Evolutionary conservation across 2,113 vertebrate species (phyloP).

Genomic region (Chaetops frenatus): DNA sequence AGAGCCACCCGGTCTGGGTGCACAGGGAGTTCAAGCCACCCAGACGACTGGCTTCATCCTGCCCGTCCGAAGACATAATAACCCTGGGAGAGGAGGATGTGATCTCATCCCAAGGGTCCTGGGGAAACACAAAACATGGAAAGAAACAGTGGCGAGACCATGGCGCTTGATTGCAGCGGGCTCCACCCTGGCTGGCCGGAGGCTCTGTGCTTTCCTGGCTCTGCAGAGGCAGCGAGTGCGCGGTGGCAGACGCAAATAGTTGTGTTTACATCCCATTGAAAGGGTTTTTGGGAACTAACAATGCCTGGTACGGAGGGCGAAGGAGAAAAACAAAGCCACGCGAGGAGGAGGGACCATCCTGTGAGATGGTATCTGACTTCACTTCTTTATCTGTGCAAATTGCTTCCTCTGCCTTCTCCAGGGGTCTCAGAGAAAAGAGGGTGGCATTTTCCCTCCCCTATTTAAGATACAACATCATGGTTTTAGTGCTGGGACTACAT

Average conservation of each 20-base stretch:
- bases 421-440: neutral
- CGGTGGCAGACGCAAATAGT: neutral
- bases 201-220: constrained; percentile 1
- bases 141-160: constrained; percentile 4
- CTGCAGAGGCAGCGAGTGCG: neutral
- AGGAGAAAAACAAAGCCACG: constrained; percentile 40
- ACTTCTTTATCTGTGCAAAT: constrained; percentile 11
- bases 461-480: accelerated
- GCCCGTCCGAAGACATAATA: constrained; percentile 13
- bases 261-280: constrained; percentile 53
- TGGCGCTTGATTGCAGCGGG: neutral
- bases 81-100: constrained; percentile 53
- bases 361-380: constrained; percentile 34
- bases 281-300: constrained; percentile 45
- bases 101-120: constrained; percentile 46
- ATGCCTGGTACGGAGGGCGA: neutral
- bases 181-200: constrained; percentile 35
- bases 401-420: neutral
- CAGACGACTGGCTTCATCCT: constrained; percentile 36
- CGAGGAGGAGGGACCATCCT: constrained; percentile 42
- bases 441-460: neutral
- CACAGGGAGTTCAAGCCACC: neutral
- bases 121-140: constrained; percentile 51
- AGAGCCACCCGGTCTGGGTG: neutral
- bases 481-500: neutral